These are phyloP conservation scores for Sipha maydis DNA, from an alignment of 2,888 invertebrate species.

Conservation along the genomic window DNA sequence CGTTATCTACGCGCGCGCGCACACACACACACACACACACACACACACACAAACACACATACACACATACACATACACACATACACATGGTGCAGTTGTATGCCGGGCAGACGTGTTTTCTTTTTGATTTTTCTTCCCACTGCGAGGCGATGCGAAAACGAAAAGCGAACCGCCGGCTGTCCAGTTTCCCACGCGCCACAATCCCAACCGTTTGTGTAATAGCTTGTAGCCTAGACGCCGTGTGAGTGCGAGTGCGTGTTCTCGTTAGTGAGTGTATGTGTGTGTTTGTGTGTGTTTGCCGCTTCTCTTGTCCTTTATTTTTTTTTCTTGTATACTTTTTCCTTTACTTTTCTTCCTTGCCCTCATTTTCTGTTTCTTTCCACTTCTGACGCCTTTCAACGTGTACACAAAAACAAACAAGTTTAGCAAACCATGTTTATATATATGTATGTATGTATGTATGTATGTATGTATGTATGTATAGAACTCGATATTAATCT, in stretches of 20 bases:
- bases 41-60: not conserved
- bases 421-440: slow-evolving; percentile 23
- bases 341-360: not conserved
- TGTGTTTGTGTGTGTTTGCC: slow-evolving; percentile 10
- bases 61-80: not conserved
- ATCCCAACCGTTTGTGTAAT: slow-evolving; percentile 62
- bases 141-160: slow-evolving; percentile 30
- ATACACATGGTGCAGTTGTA: not conserved
- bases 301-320: not conserved
- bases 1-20: not conserved
- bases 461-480: too few species aligned
- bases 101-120: slow-evolving; percentile 31
- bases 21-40: not conserved
- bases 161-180: slow-evolving; percentile 60
- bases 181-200: slow-evolving; percentile 59
- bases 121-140: slow-evolving; percentile 56
- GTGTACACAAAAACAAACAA: slow-evolving; percentile 46
- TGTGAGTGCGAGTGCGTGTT: not conserved
- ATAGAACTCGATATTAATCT: slow-evolving; percentile 5
- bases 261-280: not conserved
- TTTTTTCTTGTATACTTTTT: slow-evolving; percentile 8
- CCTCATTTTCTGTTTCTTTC: not conserved
- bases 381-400: not conserved
- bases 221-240: slow-evolving; percentile 47
- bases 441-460: too few species aligned